Percentiles rank a stretch among this genome's conserved stretches.
phyloP scores from a whole-genome alignment of 2,888 invertebrate species.

The Torymus aiolomorphi region DNA sequence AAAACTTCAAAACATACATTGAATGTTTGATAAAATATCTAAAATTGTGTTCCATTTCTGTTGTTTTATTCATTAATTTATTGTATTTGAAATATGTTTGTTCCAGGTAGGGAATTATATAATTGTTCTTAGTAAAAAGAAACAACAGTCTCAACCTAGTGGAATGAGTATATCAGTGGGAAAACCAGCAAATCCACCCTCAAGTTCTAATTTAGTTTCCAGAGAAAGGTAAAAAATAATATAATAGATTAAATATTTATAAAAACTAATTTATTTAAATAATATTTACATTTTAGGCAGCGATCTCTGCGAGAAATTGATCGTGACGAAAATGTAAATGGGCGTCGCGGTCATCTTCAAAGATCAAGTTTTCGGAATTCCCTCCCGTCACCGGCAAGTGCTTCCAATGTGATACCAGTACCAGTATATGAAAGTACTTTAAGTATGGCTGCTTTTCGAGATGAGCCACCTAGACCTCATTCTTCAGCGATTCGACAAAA shows the following conservation, averaged over 20 bases:
- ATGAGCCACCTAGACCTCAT: slow-evolving; percentile 64
- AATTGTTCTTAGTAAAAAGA: slow-evolving; percentile 83
- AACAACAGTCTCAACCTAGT: slow-evolving; percentile 65
- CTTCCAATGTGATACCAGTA: slow-evolving; percentile 59
- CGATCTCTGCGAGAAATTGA: slow-evolving; percentile 76
- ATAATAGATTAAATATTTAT: slow-evolving; percentile 5
- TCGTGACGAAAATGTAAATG: slow-evolving; percentile 85
- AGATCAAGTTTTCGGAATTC: slow-evolving; percentile 59
- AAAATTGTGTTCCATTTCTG: too few relatives aligned
- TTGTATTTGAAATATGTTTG: slow-evolving; percentile 6
- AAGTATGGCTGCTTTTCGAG: slow-evolving; percentile 80
- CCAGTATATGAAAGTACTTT: slow-evolving; percentile 75
- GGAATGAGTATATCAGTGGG: slow-evolving; percentile 69
- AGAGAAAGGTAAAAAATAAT: slow-evolving; percentile 64
- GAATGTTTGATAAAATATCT: too few relatives aligned
- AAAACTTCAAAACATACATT: not conserved
- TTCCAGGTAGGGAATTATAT: slow-evolving; percentile 83
- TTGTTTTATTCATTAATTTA: not conserved
- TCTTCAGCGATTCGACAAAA: slow-evolving; percentile 78
- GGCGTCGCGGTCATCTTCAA: slow-evolving; percentile 78
- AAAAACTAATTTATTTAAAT: slow-evolving; percentile 8
- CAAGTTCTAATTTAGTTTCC: slow-evolving; percentile 54
- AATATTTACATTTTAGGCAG: slow-evolving; percentile 43
- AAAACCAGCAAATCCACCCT: slow-evolving; percentile 66
- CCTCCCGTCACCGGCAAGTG: slow-evolving; percentile 38